Evolutionary conservation across 2,113 vertebrate genomes (phyloP).

Genomic region (Podarcis muralis): DNA sequence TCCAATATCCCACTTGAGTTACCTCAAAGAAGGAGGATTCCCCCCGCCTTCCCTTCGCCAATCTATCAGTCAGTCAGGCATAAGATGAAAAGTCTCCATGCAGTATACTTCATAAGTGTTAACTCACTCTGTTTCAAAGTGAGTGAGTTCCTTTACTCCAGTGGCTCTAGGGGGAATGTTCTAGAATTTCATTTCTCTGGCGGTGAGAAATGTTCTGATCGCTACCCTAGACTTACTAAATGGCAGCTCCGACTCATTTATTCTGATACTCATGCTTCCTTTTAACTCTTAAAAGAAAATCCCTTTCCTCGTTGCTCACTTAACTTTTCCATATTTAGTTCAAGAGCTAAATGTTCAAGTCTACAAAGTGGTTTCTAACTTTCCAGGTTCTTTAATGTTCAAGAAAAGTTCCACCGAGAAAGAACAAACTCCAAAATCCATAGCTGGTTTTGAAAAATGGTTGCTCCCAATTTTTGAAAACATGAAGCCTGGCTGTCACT

Average conservation of each 20-base stretch:
- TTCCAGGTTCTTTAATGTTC: background rate
- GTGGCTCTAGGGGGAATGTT: conserved; percentile 4
- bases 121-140: background rate
- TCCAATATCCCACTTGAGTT: background rate
- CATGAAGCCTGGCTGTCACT: no score
- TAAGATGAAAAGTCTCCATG: background rate
- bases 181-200: conserved; percentile 23
- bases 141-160: background rate
- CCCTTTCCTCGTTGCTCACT: background rate
- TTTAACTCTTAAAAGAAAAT: background rate
- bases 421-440: no score
- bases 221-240: background rate
- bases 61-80: background rate
- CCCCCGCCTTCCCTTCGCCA: no score
- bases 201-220: conserved; percentile 17
- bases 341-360: background rate
- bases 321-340: background rate
- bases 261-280: background rate
- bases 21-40: background rate
- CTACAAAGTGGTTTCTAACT: background rate
- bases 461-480: no score
- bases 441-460: no score
- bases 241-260: background rate
- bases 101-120: background rate
- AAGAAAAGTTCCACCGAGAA: background rate